phyloP scores from a whole-genome alignment of 2,888 invertebrate species.

The Slavum lentiscoides region DNA sequence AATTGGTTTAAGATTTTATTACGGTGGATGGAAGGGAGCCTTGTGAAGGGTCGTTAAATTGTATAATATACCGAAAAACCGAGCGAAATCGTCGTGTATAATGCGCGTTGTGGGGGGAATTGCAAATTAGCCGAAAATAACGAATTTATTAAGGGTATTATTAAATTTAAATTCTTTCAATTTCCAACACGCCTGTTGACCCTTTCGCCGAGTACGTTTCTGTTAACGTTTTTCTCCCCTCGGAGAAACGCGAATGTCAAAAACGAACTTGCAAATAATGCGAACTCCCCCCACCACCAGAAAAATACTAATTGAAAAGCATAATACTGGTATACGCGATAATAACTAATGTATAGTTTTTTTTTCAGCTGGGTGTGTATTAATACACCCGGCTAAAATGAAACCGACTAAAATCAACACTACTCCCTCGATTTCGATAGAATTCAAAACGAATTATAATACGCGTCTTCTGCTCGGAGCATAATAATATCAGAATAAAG shows the following conservation, averaged over 20 bases:
- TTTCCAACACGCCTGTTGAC: constrained; percentile 17
- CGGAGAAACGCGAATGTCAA: constrained; percentile 1
- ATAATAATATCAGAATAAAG: too few relatives aligned
- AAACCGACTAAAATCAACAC: too few relatives aligned
- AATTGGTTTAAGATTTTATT: constrained; percentile 40
- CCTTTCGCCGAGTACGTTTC: not conserved
- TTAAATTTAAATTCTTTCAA: constrained; percentile 43
- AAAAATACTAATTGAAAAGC: not conserved
- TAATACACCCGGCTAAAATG: too few relatives aligned
- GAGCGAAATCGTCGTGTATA: not conserved
- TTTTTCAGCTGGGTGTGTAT: too few relatives aligned
- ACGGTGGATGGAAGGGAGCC: not conserved
- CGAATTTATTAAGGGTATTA: constrained; percentile 11
- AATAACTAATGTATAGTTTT: too few relatives aligned
- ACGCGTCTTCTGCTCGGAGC: too few relatives aligned
- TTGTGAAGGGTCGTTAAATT: constrained; percentile 36
- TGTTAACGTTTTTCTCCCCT: not conserved
- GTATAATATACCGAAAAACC: constrained; percentile 2
- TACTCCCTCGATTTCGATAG: too few relatives aligned
- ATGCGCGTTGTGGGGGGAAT: constrained; percentile 10
- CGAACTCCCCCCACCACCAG: not conserved
- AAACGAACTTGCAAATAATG: not conserved
- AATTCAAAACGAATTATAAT: too few relatives aligned
- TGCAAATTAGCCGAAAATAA: constrained; percentile 42
- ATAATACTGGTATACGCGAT: too few relatives aligned